Base-by-base conservation (phyloP, 2,888 invertebrate species). In the Drosophila demipolita region DNA sequence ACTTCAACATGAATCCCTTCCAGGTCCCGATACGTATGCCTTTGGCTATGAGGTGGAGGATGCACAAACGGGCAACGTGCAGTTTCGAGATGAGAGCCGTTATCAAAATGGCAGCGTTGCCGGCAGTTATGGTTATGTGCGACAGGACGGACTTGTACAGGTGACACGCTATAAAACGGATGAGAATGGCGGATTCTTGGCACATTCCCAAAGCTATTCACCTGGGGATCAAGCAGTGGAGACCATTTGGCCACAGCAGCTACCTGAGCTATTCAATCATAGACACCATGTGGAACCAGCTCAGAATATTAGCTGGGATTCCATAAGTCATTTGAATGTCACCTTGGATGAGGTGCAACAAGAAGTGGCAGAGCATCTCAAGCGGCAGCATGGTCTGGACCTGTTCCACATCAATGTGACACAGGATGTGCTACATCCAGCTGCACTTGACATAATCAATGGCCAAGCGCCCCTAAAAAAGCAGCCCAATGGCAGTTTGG, bases 21-120 rank as follows among this genome's bases (percentile, higher is more conserved):
- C 50, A 94, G 95, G 95, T 38, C 94, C 95, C 26, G 95, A 95
- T 26, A 95, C 95, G 0, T 96, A 96, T 89, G 94, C 95, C 0
- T 97, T 96, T 89, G 96, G 96, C 17, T 97, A 96, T 89, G 95
- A 96, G 82, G 93, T 96, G 9, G 94, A 95, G 45, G 96, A 97
- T 89, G 93, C 94, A 0, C 91, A 90, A 9, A 95, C 94, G 4
- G 95, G 95, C 15, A 96, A 96, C 82, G 94, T 94, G 8, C 97
- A 97, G 89, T 97, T 95, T 87, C 94, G 96, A 5, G 95, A 95
- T 59, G 97, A 97, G 90, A 95, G 96, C 79, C 94, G 95, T 38
- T 95, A 94, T 73, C 92, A 94, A 0, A 96, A 97, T 91, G 96
- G 96, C 26, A 96, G 96, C 4, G 95, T 96, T 0, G 93, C 94